Evolutionary conservation across 2,113 vertebrate genomes (phyloP), one percentile per base, ranked within the genome.

Genomic region (Pardalotus punctatus): DNA sequence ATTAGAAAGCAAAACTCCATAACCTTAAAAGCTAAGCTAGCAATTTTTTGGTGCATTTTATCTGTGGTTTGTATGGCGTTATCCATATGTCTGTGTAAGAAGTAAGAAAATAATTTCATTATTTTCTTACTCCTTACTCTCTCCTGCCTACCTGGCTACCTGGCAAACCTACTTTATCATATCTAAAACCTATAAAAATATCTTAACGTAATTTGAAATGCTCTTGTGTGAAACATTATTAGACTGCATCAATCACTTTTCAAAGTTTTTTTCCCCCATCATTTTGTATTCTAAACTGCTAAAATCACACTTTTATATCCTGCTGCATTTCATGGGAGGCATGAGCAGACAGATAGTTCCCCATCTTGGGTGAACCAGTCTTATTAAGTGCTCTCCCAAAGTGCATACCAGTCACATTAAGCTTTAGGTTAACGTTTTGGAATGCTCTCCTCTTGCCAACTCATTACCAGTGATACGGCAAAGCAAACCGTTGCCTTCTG

Each of bases 401-500:
- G 85, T 31, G 47, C 90, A 56, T 76, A 43, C 93, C 56, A 66
- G 85, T 90, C 86, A 86, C 81, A 95, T 97, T 83, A 93, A 86
- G 69, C 69, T 72, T 91, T 36, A 77, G 81, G 65, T 95, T 93
- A 94, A 67, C 36, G 1, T 71, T 73, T 72, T 91, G 92, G 91
- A 92, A 90, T 90, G 81, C 60, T 84, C 47, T 91, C 42, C 43
- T 76, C 86, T 92, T 93, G 92, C 94, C 92, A 95, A n/a, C 77
- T 94, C 66, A 70, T 96, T 96, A 78, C 93, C 20, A 48, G 65
- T 71, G 86, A 86, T 93, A 67, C 6, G 66, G 88, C 67, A 29
- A 84, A 92, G 87, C 85, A 96, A 95, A 94, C 83, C 73, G 58
- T 89, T 93, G 82, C 87, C 96, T 95, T 95, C 93, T 95, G 93